Evolutionary conservation across 2,113 vertebrate species (phyloP).

Genomic region (Rutilus rutilus): DNA sequence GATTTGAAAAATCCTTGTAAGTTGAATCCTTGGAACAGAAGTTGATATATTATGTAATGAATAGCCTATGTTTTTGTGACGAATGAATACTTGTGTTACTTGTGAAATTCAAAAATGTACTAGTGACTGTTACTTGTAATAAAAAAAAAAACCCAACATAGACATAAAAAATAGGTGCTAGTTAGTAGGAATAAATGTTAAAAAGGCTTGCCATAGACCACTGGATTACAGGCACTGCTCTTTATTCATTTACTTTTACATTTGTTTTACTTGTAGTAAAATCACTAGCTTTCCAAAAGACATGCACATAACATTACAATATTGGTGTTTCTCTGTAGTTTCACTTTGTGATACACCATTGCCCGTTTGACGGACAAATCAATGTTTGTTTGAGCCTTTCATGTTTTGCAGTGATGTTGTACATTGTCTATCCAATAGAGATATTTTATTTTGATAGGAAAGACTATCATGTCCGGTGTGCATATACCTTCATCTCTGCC

Average conservation of each 20-base stretch:
- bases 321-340: background rate
- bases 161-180: background rate
- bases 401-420: background rate
- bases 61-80: no score
- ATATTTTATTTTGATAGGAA: background rate
- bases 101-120: background rate
- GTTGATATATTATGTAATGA: background rate
- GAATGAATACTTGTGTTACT: background rate
- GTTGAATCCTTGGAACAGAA: background rate
- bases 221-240: no score
- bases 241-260: background rate
- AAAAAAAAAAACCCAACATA: background rate
- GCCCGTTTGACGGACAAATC: background rate
- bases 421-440: background rate
- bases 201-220: background rate
- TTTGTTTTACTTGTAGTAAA: background rate
- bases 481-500: background rate
- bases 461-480: background rate
- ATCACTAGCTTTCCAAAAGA: background rate
- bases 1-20: no score
- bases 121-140: background rate
- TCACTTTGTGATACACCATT: background rate
- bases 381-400: background rate
- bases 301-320: background rate
- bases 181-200: background rate